Conservation (phyloP, 1,140 invertebrate genomes). For the Temnothorax longispinosus region DNA sequence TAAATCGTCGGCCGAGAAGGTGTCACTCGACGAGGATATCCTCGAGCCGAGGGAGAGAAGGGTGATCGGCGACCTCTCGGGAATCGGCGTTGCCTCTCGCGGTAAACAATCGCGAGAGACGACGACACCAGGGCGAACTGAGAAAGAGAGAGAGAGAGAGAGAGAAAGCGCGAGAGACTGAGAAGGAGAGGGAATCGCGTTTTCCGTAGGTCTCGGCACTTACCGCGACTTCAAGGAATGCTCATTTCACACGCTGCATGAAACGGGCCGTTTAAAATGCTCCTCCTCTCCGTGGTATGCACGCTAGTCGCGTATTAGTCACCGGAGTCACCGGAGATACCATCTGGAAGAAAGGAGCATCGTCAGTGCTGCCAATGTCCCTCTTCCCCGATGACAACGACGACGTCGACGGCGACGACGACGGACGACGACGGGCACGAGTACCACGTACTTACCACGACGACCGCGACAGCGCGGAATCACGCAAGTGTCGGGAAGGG, state of each 20-base stretch:
- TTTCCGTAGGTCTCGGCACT: conserved; percentile 20
- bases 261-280: conserved; percentile 34
- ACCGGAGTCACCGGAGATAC: conserved; percentile 70
- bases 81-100: conserved; percentile 30
- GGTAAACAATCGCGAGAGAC: conserved; percentile 56
- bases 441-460: background rate
- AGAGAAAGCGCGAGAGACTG: background rate
- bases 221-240: conserved; percentile 61
- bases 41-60: background rate
- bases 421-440: background rate
- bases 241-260: conserved; percentile 57
- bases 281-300: conserved; percentile 29
- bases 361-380: conserved; percentile 63
- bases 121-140: background rate
- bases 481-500: background rate
- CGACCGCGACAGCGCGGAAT: background rate
- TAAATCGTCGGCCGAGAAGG: background rate
- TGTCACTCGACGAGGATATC: background rate
- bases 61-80: too few relatives aligned
- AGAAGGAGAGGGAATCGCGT: background rate
- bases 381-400: background rate
- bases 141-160: background rate
- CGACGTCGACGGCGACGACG: background rate
- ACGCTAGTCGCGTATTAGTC: conserved; percentile 62
- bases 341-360: conserved; percentile 73